A percentile compares a stretch with the other conserved stretches of the same genome.
Evolutionary conservation across 2,797 vertebrate genomes (phyloP).

Genomic region (Anniella stebbinsi): DNA sequence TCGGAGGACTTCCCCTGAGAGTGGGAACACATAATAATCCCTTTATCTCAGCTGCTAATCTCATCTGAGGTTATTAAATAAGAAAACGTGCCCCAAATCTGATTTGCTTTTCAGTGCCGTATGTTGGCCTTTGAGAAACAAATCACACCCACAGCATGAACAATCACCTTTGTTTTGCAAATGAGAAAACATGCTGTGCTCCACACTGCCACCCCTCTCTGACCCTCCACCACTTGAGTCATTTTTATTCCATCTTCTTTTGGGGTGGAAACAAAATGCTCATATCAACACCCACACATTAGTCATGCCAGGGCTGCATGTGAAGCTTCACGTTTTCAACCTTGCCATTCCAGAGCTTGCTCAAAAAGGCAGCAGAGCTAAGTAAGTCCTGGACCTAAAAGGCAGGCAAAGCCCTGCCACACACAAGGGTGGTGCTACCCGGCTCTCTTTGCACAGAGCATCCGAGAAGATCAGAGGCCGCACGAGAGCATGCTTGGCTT

Average conservation of each 20-base stretch:
- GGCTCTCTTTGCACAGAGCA: neutral
- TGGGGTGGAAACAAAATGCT: neutral
- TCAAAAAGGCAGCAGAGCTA: neutral
- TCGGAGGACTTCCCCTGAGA: neutral
- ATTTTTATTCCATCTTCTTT: neutral
- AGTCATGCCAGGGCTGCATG: neutral
- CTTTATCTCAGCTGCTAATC: constrained; percentile 11
- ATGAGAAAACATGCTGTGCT: neutral
- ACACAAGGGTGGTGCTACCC: neutral
- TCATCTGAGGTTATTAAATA: constrained; percentile 2
- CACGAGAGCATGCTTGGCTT: neutral
- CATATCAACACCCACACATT: neutral
- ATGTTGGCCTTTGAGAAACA: neutral
- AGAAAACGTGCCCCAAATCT: neutral
- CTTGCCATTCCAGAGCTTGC: neutral
- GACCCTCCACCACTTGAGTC: neutral
- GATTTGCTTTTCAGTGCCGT: neutral
- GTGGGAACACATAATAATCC: neutral
- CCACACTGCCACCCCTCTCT: too few species aligned
- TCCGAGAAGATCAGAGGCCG: neutral
- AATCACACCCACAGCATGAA: neutral
- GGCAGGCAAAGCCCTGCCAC: neutral
- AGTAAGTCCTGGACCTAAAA: neutral
- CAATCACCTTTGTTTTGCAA: neutral
- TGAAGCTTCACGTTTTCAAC: neutral